Base-by-base conservation (phyloP, 2,113 vertebrate genomes). In the Acanthochromis polyacanthus region DNA sequence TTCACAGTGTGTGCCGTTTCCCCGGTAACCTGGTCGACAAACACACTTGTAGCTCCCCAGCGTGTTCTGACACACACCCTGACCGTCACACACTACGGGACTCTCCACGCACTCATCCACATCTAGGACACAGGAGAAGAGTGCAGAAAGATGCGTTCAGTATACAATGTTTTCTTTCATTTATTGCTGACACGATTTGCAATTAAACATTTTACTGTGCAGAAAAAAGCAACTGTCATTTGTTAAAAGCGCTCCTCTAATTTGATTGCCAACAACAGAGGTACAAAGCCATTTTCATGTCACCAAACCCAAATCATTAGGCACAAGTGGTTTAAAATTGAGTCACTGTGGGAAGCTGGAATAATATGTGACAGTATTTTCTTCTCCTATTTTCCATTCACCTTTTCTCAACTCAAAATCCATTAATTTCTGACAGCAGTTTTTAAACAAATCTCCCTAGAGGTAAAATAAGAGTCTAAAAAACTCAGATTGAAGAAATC, bases 1-100 rank as follows among this genome's bases (percentile, higher is more conserved):
- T 92, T 94, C 91, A 38, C 95, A 96, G 91, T 95, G 88, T 80
- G 94, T 94, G 86, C 95, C 95, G 77, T 96, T 96, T 75, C 95
- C 95, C 28, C 67, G 91, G 93, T 95, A 95, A 85, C 95, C 95
- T 3, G 56, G 78, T 56, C 48, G 91, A 81, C 95, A 96, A 73
- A 93, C 91, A 84, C 95, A 96, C 72, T 91, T 83, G 78, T 94
- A 95, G 82, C 95, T 95, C 45, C 95, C 95, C 4, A 93, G 75
- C 4, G 91, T 92, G 88, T 96, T 96, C 70, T 95, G 90, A 89
- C 95, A 96, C 81, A 92, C 86, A 53, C 92, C 91, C 51, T 74
- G 88, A 77, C 94, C 94, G 9, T 64, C 84, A 64, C 95, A 96
- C 81, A 80, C 80, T 0, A 50, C 76, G 15, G 90, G 85, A 62